phyloP scores from a whole-genome alignment of 2,797 vertebrate genomes.

The Poecile montanus region DNA sequence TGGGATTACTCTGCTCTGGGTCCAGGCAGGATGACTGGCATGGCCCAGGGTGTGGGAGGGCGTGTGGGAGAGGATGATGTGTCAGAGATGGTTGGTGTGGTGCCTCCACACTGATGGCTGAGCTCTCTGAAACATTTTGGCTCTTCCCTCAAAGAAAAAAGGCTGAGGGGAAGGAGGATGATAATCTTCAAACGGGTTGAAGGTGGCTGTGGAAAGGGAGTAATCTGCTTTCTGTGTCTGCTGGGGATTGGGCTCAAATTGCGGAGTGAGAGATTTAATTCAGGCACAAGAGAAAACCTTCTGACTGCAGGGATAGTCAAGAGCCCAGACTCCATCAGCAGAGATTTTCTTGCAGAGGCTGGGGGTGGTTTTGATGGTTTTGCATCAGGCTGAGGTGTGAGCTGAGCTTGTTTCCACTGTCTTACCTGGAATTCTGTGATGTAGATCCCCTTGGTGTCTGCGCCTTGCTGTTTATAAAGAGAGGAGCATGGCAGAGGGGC shows the following conservation, averaged over 20 bases:
- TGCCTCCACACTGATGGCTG: neutral
- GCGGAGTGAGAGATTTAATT: slow-evolving; percentile 1
- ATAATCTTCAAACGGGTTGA: neutral
- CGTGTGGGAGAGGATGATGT: neutral
- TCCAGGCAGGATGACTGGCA: neutral
- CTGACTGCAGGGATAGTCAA: neutral
- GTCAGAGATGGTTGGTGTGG: neutral
- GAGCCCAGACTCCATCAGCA: neutral
- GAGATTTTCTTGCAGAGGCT: neutral
- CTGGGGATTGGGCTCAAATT: neutral
- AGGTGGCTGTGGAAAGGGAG: neutral
- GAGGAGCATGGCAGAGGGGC: neutral
- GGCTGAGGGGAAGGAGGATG: neutral
- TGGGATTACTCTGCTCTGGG: neutral
- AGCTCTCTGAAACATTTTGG: neutral
- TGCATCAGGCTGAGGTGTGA: neutral
- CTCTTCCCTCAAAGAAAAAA: neutral
- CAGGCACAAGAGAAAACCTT: neutral
- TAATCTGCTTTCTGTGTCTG: slow-evolving; percentile 17
- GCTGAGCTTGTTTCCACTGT: neutral
- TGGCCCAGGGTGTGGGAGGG: neutral
- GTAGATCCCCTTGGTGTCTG: neutral
- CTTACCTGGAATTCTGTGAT: neutral
- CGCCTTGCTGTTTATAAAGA: neutral
- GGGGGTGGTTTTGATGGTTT: neutral